phyloP scores from a whole-genome alignment of 2,797 vertebrate species.

The Eospalax fontanierii region DNA sequence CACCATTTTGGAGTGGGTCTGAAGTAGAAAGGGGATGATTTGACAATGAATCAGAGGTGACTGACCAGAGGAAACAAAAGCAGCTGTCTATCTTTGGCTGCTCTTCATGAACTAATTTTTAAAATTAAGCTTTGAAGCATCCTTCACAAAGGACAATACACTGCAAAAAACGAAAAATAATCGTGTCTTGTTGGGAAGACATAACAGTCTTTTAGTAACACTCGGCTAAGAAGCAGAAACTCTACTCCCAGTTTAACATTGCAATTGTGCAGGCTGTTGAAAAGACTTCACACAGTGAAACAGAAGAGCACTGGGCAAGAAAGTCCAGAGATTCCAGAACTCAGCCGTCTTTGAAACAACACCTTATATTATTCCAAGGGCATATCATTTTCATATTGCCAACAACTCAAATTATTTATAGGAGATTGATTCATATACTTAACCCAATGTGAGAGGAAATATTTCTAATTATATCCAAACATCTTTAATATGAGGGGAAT shows the following conservation, averaged over 20 bases:
- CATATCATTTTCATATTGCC: conserved; percentile 78
- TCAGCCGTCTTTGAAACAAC: conserved; percentile 76
- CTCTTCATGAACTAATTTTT: conserved; percentile 46
- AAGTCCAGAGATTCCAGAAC: conserved; percentile 75
- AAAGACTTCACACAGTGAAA: conserved; percentile 64
- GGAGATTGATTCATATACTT: conserved; percentile 90
- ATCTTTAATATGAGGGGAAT: conserved; percentile 90
- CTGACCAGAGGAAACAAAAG: conserved; percentile 43
- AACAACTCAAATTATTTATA: conserved; percentile 90
- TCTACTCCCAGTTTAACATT: conserved; percentile 13
- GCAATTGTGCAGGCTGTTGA: conserved; percentile 56
- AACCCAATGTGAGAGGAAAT: conserved; percentile 88
- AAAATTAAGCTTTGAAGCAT: conserved; percentile 67
- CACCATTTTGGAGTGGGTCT: neutral
- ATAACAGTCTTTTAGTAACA: neutral
- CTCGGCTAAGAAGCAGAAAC: conserved; percentile 7
- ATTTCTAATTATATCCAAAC: conserved; percentile 91
- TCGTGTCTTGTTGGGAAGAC: neutral
- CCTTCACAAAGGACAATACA: conserved; percentile 58
- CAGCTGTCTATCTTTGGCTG: conserved; percentile 28
- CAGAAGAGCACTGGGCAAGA: conserved; percentile 72
- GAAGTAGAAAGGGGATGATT: conserved; percentile 11
- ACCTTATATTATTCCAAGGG: conserved; percentile 83
- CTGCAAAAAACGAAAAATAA: neutral
- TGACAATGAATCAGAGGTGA: conserved; percentile 30